Base-by-base conservation (phyloP, 2,888 invertebrate species). In the Spodoptera littoralis region DNA sequence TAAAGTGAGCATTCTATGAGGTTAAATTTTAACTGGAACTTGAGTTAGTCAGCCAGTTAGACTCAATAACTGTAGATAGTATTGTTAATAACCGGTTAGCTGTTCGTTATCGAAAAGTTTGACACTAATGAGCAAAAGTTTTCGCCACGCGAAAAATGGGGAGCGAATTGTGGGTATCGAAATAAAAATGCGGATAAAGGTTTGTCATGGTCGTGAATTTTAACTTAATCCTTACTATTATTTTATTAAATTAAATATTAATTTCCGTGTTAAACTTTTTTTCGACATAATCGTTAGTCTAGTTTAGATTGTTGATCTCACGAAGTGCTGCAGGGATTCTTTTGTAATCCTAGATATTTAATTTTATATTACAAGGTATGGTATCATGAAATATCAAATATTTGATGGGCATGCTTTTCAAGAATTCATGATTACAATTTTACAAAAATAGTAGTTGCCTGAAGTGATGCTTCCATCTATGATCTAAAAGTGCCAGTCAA, bases 91-190 rank as follows among this genome's bases (percentile, higher is more conserved):
- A 83, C 79, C 70, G 48, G 80, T 83, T 81, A 86, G 58, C 70
- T 61, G 73, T 85, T 86, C 78, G 81, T 81, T 87, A 82, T 82
- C 83, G 78, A 80, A 83, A 79, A 87, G 80, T 88, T 85, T 86
- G 88, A 87, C 84, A 80, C 78, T 89, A 88, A 90, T 87, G 83
- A 88, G 81, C 57, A 56, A 74, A 85, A 88, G 79, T 88, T 87
- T 75, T 72, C 61, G 81, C 84, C 83, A 84, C 82, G 84, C 84
- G 81, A 83, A 82, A 79, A 82, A 77, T 62, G 50, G 60, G 75
- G 77, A 77, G 73, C 66, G 62, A 70, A 55, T 47, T 43, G 63
- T 63, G 55, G 70, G 59, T 57, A 70, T 65, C 48, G 61, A 69
- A 36, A 30, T 47, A 30, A 65, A 62, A 70, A 80, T 56, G 60